Percentiles rank a stretch among this genome's conserved stretches.
phyloP scores from a whole-genome alignment of 2,797 vertebrate genomes.

The Crocodylus rhombifer region DNA sequence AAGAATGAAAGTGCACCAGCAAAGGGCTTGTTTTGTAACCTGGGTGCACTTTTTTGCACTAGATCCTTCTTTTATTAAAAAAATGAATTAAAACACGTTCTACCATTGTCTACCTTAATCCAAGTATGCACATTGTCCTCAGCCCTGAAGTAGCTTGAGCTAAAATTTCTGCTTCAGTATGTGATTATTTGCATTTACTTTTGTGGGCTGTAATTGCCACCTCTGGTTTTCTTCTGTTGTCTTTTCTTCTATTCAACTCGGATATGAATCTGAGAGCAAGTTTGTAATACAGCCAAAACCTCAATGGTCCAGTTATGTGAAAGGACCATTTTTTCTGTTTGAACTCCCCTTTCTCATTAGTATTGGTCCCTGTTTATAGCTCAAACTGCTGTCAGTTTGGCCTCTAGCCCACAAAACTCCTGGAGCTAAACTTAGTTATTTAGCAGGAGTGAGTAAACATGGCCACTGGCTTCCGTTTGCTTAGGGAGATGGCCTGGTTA shows the following conservation, averaged over 20 bases:
- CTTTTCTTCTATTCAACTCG: background rate
- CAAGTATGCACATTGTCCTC: background rate
- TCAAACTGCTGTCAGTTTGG: background rate
- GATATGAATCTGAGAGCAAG: background rate
- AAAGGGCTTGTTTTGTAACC: background rate
- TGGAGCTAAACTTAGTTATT: background rate
- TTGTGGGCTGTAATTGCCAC: background rate
- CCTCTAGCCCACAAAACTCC: background rate
- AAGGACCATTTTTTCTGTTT: background rate
- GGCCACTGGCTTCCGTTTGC: background rate
- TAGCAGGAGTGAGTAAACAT: background rate
- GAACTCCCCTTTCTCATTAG: background rate
- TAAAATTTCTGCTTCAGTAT: background rate
- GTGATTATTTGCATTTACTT: background rate
- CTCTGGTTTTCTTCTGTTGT: conserved; percentile 9
- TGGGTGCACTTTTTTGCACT: background rate
- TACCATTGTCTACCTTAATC: background rate
- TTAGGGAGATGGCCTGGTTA: background rate
- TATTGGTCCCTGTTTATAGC: background rate
- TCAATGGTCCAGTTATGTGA: background rate
- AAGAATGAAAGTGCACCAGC: conserved; percentile 40
- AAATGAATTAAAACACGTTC: background rate
- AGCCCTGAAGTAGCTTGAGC: background rate
- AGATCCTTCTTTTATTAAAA: background rate
- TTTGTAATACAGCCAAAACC: conserved; percentile 7